Conservation (phyloP, 92 coral and sea anemone genomes). For the Anthopleura xanthogrammica region DNA sequence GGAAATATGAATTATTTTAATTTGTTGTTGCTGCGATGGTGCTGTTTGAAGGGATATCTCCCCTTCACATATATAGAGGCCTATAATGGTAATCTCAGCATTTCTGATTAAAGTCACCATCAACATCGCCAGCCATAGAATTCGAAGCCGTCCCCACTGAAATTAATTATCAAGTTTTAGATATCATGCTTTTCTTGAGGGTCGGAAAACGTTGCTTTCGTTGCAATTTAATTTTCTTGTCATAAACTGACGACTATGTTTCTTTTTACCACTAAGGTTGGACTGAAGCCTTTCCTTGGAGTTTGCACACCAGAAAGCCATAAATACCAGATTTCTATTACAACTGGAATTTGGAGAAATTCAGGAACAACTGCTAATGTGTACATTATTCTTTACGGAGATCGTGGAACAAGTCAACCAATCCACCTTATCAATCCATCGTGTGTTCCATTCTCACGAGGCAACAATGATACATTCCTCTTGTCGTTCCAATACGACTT, state of each 20-base stretch:
- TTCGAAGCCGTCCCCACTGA: neutral
- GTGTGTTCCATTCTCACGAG: slow-evolving; percentile 60
- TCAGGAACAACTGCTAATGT: slow-evolving; percentile 72
- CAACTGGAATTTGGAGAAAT: slow-evolving; percentile 67
- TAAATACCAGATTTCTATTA: slow-evolving; percentile 49
- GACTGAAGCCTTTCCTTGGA: slow-evolving; percentile 54
- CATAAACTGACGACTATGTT: slow-evolving; percentile 6
- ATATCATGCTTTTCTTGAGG: too few relatives aligned
- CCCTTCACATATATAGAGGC: neutral
- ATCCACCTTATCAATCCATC: slow-evolving; percentile 48
- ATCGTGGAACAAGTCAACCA: slow-evolving; percentile 42
- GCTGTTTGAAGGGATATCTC: neutral
- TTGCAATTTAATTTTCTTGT: too few relatives aligned
- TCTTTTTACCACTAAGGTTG: slow-evolving; percentile 28
- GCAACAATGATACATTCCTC: slow-evolving; percentile 54
- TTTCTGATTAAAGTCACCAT: neutral
- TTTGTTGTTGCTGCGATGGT: too few relatives aligned
- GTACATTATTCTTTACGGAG: slow-evolving; percentile 50
- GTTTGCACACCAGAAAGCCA: slow-evolving; percentile 16
- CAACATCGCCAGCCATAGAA: neutral
- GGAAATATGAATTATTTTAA: too few relatives aligned
- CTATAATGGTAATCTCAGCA: neutral
- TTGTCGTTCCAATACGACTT: slow-evolving; percentile 42
- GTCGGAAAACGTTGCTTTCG: too few relatives aligned
- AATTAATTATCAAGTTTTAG: too few relatives aligned